Conservation (phyloP, 1,140 invertebrate species). For the Ooceraea biroi region DNA sequence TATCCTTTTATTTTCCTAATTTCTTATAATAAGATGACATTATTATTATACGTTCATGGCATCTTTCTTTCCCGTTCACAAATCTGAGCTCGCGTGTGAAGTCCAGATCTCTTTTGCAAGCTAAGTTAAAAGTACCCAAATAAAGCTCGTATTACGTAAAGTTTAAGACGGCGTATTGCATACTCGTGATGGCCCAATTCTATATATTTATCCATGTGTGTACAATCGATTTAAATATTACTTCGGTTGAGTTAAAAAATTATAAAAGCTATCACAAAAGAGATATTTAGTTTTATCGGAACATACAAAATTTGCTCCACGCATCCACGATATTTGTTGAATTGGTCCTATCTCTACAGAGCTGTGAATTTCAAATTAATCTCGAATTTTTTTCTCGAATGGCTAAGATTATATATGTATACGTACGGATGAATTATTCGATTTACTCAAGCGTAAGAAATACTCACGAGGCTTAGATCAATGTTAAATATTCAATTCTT, state of each 20-base stretch:
- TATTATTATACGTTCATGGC: conserved; percentile 67
- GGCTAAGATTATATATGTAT: conserved; percentile 30
- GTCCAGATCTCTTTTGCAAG: conserved; percentile 56
- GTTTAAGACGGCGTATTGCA: conserved; percentile 25
- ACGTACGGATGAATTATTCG: neutral
- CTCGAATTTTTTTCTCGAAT: conserved; percentile 24
- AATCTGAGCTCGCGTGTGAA: conserved; percentile 32
- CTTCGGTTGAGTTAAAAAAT: conserved; percentile 47
- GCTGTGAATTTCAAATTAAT: conserved; percentile 51
- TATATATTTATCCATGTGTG: conserved; percentile 54
- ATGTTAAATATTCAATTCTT: conserved; percentile 10
- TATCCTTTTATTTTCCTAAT: conserved; percentile 71
- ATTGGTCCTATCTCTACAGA: conserved; percentile 32
- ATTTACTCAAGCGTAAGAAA: neutral
- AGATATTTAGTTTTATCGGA: conserved; percentile 58
- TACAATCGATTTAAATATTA: conserved; percentile 45
- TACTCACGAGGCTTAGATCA: conserved; percentile 21
- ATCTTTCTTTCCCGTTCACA: conserved; percentile 55
- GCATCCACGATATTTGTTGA: conserved; percentile 32
- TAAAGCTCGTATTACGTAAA: conserved; percentile 57
- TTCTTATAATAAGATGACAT: conserved; percentile 72
- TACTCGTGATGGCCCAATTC: conserved; percentile 21
- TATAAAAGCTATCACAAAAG: conserved; percentile 67
- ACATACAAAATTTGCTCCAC: conserved; percentile 64
- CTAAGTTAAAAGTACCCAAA: conserved; percentile 34